Evolutionary conservation across 1,140 invertebrate genomes (phyloP), one percentile per base, ranked within the genome.

Genomic region (Amyelois transitella): DNA sequence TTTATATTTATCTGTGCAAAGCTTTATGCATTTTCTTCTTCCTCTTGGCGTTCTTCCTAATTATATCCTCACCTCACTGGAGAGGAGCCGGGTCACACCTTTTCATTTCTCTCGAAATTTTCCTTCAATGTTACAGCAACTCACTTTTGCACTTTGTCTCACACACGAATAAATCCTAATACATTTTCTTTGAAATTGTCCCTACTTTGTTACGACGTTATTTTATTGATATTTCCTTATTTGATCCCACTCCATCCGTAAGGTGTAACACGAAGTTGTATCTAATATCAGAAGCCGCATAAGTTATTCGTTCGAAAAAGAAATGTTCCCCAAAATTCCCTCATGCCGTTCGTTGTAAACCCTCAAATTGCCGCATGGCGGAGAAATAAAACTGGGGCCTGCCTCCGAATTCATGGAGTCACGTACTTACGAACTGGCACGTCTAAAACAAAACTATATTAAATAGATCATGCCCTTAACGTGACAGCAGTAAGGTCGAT

Each of bases 321-420:
- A 63, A 60, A 68, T 58, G 56, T 51, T n/a, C 48, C 53, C 10
- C 22, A 48, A 47, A 55, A 49, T 57, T 59, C 59, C 57, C 59
- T 61, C 51, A 25, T 62, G 54, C 47, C 53, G 54, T 59, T 65
- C 53, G 59, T 60, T 67, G 61, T 62, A 63, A 63, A 61, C 55
- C 64, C 55, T 53, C 59, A 55, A 61, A 59, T 55, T 61, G 53
- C 60, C 54, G 64, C 51, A 54, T 60, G 43, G 47, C 47, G 8
- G 47, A 48, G 25, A 44, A 25, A 57, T 62, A 69, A 65, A 56
- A 61, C 51, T 49, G 50, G 49, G 43, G 57, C 21, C 53, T 38
- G 52, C 54, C 18, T 38, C 51, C 53, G 43, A 64, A 68, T 60
- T 62, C 59, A 64, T 68, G 43, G 48, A 56, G 65, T 68, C 58